Conservation (phyloP, 2,888 invertebrate genomes). For the Caenorhabditis sp. region DNA sequence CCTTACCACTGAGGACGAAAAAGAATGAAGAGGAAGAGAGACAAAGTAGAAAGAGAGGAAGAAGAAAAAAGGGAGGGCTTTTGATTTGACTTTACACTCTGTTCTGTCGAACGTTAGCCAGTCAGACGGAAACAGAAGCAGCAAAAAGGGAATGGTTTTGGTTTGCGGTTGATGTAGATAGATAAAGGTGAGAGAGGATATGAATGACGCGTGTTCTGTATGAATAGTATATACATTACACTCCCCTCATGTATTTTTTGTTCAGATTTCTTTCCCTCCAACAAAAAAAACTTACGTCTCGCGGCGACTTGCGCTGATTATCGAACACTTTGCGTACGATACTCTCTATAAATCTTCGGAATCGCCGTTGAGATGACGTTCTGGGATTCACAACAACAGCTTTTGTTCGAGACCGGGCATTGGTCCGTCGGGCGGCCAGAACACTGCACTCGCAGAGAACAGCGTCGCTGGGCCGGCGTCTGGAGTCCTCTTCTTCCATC, state of each 20-base stretch:
- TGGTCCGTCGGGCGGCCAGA: slow-evolving; percentile 56
- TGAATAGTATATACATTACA: not conserved
- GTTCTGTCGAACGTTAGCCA: slow-evolving; percentile 58
- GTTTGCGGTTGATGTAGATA: slow-evolving; percentile 21
- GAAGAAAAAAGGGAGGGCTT: slow-evolving; percentile 29
- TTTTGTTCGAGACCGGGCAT: slow-evolving; percentile 33
- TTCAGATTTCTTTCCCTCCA: not conserved
- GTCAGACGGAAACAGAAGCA: slow-evolving; percentile 47
- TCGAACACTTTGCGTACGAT: slow-evolving; percentile 76
- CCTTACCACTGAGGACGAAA: slow-evolving; percentile 24
- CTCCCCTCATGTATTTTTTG: slow-evolving; percentile 12
- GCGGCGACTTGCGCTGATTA: slow-evolving; percentile 62
- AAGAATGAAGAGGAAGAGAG: slow-evolving; percentile 20
- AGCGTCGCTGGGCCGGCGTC: slow-evolving; percentile 71
- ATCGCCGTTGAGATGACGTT: slow-evolving; percentile 64
- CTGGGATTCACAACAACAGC: slow-evolving; percentile 49
- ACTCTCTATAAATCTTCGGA: slow-evolving; percentile 69
- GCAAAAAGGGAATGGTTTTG: slow-evolving; percentile 6
- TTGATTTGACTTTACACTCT: slow-evolving; percentile 68
- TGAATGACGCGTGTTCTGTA: slow-evolving; percentile 2
- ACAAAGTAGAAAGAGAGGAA: too few relatives aligned
- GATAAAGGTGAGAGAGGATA: slow-evolving; percentile 7
- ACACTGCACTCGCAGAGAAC: slow-evolving; percentile 72
- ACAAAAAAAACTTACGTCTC: slow-evolving; percentile 66
- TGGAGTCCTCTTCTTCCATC: slow-evolving; percentile 65